Evolutionary conservation across 2,797 vertebrate genomes (phyloP), one percentile per base, ranked within the genome.

Genomic region (Sebastes minor): DNA sequence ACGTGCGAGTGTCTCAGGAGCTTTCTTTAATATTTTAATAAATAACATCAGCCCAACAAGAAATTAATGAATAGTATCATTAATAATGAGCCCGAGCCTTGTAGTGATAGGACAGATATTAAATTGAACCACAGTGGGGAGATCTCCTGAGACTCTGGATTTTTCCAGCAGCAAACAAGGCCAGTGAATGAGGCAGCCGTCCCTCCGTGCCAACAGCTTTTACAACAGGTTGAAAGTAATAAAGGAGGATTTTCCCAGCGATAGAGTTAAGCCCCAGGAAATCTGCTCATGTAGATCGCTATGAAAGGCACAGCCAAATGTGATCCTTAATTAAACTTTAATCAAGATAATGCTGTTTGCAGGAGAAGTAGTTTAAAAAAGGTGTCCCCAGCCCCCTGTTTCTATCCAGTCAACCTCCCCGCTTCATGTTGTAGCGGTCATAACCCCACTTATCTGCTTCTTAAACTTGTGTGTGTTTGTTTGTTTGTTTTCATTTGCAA

Each of bases 61-160:
- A 99, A 98, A 99, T 99, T 98, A 99, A 99, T 99, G 98, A 99
- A 99, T 99, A 99, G 98, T 99, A 99, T 99, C 98, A 99, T 99
- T 99, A 99, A 99, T 99, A 99, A 99, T 99, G 98, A 99, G 97
- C 97, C 96, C 33, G 94, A 96, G 96, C 93, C 97, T 96, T 97
- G 97, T 97, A 97, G 97, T 97, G 97, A 97, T 98, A 96, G 98
- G 97, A 97, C 96, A 97, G 98, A 99, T 99, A 99, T 99, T 99
- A 99, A 98, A 99, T 98, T 98, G 97, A 98, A 97, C 96, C 96
- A 96, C 96, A 97, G 97, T 97, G 97, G 97, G 96, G 96, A 95
- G 96, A 95, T 98, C 98, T 99, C 98, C 93, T 92, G 98, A 98
- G 98, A 99, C 96, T 95, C 96, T 91, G 97, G 98, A 97, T 97